Conservation (phyloP, 2,888 invertebrate genomes). For the Autographa pulchrina region DNA sequence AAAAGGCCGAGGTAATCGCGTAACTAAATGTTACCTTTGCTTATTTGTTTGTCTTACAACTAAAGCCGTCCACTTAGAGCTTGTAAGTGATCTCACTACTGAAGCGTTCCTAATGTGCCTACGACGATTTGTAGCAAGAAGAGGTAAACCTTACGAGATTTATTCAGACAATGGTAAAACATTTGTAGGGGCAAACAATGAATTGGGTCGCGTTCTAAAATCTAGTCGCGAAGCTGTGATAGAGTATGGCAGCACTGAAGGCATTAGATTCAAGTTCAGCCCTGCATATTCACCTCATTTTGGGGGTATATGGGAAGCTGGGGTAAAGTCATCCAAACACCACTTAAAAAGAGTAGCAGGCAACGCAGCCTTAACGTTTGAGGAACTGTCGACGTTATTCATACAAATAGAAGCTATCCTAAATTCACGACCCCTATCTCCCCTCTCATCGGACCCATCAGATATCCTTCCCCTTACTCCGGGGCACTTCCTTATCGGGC, state of each 20-base stretch:
- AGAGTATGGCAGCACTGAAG: conserved; percentile 3
- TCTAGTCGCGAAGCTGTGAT: conserved; percentile 2
- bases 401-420: conserved; percentile 8
- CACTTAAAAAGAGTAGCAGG: conserved; percentile 8
- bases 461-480: conserved; percentile 16
- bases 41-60: conserved; percentile 8
- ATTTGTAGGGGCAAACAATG: too few species aligned
- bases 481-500: conserved; percentile 24
- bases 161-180: too few species aligned
- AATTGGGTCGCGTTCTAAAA: not conserved
- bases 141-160: too few species aligned
- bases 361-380: not conserved
- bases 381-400: conserved; percentile 7
- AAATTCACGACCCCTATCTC: conserved; percentile 17
- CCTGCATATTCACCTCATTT: conserved; percentile 15
- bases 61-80: conserved; percentile 6
- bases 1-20: conserved; percentile 9
- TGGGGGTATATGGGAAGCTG: conserved; percentile 9
- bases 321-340: conserved; percentile 10
- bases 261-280: conserved; percentile 11
- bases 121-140: conserved; percentile 10
- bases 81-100: conserved; percentile 7
- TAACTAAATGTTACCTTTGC: conserved; percentile 12
- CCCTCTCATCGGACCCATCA: conserved; percentile 19
- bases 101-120: conserved; percentile 10